phyloP scores from a whole-genome alignment of 2,888 invertebrate species.

The Limnephilus lunatus region DNA sequence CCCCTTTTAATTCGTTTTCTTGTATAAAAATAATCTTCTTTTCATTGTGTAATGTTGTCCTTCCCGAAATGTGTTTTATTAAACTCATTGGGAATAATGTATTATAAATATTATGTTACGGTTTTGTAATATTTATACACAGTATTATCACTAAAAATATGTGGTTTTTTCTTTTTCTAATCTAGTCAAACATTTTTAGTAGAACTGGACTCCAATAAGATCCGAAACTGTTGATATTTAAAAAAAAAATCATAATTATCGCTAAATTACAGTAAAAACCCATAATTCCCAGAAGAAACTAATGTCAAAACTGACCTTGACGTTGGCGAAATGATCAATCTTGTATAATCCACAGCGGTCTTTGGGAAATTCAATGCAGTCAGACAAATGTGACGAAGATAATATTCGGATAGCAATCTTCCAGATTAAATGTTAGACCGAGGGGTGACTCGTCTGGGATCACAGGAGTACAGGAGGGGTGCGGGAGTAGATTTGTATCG shows the following conservation, averaged over 20 bases:
- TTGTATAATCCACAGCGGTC: background rate
- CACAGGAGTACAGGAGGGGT: background rate
- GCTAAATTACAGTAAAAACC: no score
- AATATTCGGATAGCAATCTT: conserved; percentile 5
- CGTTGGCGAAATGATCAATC: background rate
- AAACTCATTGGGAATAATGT: no score
- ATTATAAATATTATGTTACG: no score
- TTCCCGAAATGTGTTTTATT: no score
- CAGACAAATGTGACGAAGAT: conserved; percentile 5
- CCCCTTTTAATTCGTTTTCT: no score
- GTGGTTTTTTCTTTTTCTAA: background rate
- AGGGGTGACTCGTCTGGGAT: background rate
- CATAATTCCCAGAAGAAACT: background rate
- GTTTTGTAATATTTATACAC: no score
- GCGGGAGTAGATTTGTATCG: background rate
- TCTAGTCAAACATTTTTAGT: no score
- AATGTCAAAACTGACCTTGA: background rate
- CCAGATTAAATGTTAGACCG: background rate
- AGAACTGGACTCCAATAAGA: background rate
- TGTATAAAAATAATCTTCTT: no score
- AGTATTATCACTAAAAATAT: no score
- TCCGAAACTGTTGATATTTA: background rate
- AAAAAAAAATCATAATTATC: no score
- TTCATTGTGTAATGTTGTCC: no score
- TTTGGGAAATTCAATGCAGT: background rate